Conservation (phyloP, 92 coral and sea anemone species). For the Bergia puertoricense region DNA sequence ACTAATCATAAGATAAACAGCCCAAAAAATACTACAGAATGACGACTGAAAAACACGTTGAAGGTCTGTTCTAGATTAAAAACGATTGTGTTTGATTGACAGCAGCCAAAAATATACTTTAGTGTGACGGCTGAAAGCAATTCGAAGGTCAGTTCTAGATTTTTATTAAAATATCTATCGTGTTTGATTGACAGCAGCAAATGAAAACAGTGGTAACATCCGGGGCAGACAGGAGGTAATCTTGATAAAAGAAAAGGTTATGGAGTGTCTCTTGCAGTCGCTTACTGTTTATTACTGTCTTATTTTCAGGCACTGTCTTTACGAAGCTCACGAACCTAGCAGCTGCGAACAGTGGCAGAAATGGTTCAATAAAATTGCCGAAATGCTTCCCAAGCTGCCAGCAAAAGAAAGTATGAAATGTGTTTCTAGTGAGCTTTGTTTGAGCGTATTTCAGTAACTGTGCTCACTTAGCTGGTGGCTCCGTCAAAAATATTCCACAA, state of each 20-base stretch:
- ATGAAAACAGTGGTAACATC: no score
- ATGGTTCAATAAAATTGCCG: conserved; percentile 90
- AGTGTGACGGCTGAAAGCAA: no score
- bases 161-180: no score
- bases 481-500: no score
- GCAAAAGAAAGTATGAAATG: conserved; percentile 54
- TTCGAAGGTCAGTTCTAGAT: no score
- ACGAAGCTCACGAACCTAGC: conserved; percentile 91
- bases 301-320: conserved; percentile 79
- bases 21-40: neutral
- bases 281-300: neutral
- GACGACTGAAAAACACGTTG: no score
- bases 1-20: no score
- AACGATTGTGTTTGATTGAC: neutral
- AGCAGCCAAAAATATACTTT: no score
- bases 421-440: neutral
- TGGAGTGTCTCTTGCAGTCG: neutral
- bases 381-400: conserved; percentile 93
- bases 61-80: no score
- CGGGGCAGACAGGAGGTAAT: neutral
- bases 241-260: neutral
- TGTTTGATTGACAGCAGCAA: neutral
- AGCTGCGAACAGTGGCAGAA: conserved; percentile 88
- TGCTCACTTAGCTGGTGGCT: no score
- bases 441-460: neutral